Evolutionary conservation across 2,888 invertebrate species (phyloP).

Genomic region (Xestia rhomboidea): DNA sequence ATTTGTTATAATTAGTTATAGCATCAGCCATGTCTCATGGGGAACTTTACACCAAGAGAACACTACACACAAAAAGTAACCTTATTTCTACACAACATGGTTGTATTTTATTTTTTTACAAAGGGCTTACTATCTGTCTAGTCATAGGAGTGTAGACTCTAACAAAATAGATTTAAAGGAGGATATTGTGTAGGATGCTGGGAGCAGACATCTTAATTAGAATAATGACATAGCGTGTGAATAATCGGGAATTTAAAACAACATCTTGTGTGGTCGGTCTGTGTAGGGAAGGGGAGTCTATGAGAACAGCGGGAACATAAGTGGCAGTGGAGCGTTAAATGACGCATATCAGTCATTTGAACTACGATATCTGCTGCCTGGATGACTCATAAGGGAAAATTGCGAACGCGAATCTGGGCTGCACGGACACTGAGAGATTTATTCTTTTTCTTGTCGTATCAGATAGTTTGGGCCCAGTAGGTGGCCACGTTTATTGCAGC

Average conservation of each 20-base stretch:
- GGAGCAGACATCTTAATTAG: slow-evolving; percentile 71
- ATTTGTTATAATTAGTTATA: slow-evolving; percentile 56
- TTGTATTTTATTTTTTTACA: slow-evolving; percentile 4
- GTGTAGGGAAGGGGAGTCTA: slow-evolving; percentile 50
- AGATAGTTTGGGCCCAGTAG: too few relatives aligned
- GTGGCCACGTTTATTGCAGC: too few relatives aligned
- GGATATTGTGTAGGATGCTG: slow-evolving; percentile 17
- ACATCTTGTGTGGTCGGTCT: slow-evolving; percentile 70
- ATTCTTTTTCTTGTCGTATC: too few relatives aligned
- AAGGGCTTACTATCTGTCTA: not conserved
- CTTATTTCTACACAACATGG: fast-evolving
- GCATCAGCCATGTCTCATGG: slow-evolving; percentile 38
- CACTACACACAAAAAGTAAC: slow-evolving; percentile 25
- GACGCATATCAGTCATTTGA: too few relatives aligned
- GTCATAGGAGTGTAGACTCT: slow-evolving; percentile 32
- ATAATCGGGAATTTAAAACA: slow-evolving; percentile 67
- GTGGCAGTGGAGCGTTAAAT: not conserved
- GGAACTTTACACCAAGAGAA: slow-evolving; percentile 8
- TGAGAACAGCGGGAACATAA: slow-evolving; percentile 21
- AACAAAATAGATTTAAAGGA: fast-evolving
- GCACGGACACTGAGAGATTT: too few relatives aligned
- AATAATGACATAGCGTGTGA: slow-evolving; percentile 75
- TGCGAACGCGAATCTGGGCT: too few relatives aligned
- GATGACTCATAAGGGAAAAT: too few relatives aligned
- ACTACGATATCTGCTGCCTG: too few relatives aligned